Base-by-base conservation (phyloP, 2,797 vertebrate species). In the Ptychadena robeensis region DNA sequence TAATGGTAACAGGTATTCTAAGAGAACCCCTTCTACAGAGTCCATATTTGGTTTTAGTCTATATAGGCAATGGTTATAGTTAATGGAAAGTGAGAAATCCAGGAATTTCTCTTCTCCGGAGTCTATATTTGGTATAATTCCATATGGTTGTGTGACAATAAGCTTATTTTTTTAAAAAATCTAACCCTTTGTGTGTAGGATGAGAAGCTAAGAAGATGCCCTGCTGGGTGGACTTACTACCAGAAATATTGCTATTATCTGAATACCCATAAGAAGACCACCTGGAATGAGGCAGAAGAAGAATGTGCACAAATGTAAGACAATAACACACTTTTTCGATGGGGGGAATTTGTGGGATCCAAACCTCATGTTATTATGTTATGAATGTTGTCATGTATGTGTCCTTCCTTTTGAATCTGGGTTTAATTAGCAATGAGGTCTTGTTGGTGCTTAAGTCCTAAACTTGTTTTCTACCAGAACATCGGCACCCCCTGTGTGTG, bases 221-320 rank as follows among this genome's bases (percentile, higher is more conserved):
- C 90, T 2, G 68, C 2, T 0, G 90, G 90, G 2, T 93, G 90
- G 91, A 91, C 86, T 8, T 80, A 87, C 83, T 89, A 91, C 89
- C 88, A 88, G 87, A 91, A 91, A 69, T 83, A 81, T 15, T 93
- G 90, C 7, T 89, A 92, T 87, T 81, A 90, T 28, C 68, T 92
- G 81, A 88, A 92, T 76, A 68, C 87, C 4, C 11, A 25, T 1
- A 89, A 86, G 61, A 85, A 90, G 70, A 88, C 89, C 35, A 53
- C 88, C 86, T 94, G 91, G 93, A 89, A 88, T 59, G 93, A 88
- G 0, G 86, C 93, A 4, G 88, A 93, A 86, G 88, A 88, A 0
- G 79, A 80, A 87, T 95, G 92, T 78, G 89, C 88, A 0, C 78
- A 91, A 86, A 87, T 79, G 93, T 94, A 89, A 86, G 80, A 48